phyloP scores from a whole-genome alignment of 2,797 vertebrate genomes.

The Pempheris klunzingeri region DNA sequence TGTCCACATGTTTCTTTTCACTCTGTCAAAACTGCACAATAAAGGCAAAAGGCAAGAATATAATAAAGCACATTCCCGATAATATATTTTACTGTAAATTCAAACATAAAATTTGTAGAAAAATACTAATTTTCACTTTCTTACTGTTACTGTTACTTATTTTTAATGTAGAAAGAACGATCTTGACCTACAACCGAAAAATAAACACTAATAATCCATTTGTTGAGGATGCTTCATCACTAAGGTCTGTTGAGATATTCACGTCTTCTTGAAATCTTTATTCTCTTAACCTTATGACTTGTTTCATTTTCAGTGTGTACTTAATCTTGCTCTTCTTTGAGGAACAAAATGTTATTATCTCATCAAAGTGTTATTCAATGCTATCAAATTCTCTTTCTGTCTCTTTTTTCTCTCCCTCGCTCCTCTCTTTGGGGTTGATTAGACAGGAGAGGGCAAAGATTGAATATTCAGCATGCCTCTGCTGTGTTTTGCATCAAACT shows the following conservation, averaged over 20 bases:
- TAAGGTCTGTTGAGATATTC: slow-evolving; percentile 37
- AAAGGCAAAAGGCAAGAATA: neutral
- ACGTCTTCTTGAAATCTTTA: slow-evolving; percentile 43
- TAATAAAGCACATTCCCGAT: neutral
- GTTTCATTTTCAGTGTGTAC: slow-evolving; percentile 36
- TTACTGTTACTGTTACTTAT: slow-evolving; percentile 11
- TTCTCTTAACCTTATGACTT: slow-evolving; percentile 29
- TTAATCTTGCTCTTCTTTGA: slow-evolving; percentile 38
- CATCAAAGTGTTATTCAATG: slow-evolving; percentile 42
- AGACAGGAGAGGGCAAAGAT: slow-evolving; percentile 85
- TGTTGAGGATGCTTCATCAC: slow-evolving; percentile 21
- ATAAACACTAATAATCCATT: slow-evolving; percentile 23
- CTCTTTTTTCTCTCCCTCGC: slow-evolving; percentile 31
- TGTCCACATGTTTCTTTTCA: slow-evolving; percentile 27
- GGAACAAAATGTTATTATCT: slow-evolving; percentile 37
- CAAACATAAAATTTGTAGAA: neutral
- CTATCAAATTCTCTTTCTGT: slow-evolving; percentile 34
- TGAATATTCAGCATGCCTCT: slow-evolving; percentile 84
- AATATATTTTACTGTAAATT: slow-evolving; percentile 1
- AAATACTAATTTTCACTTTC: neutral
- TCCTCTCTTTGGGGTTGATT: slow-evolving; percentile 73
- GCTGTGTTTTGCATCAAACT: slow-evolving; percentile 88
- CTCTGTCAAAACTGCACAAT: slow-evolving; percentile 17
- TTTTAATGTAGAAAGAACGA: slow-evolving; percentile 11
- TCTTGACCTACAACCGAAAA: neutral